Conservation (phyloP, 1,140 invertebrate species). For the Plutomurus gul region DNA sequence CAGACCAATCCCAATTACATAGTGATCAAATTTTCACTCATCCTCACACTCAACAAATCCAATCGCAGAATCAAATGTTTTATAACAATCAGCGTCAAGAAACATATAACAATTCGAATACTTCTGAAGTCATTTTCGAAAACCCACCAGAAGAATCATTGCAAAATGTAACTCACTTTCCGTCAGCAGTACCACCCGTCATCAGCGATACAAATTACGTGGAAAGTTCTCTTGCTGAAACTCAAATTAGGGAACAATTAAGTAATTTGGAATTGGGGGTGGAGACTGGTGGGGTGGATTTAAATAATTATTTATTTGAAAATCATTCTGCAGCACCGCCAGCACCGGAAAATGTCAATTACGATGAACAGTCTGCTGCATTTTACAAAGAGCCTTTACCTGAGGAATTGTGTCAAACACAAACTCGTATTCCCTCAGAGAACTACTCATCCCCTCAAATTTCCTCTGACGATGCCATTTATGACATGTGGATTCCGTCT, state of each 20-base stretch:
- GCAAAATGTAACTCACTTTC: no score
- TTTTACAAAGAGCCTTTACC: no score
- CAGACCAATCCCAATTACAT: neutral
- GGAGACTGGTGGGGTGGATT: neutral
- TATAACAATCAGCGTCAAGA: neutral
- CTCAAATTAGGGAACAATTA: neutral
- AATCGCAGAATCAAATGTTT: no score
- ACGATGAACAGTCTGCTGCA: no score
- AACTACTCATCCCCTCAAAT: neutral
- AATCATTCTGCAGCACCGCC: neutral
- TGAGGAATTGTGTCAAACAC: no score
- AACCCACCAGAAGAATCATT: neutral
- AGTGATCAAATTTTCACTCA: neutral
- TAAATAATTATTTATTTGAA: neutral
- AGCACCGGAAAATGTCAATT: no score
- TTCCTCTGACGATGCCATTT: constrained; percentile 63
- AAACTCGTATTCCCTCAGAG: no score
- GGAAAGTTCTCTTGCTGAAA: neutral
- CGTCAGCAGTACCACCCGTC: no score
- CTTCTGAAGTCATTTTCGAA: neutral
- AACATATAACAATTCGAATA: neutral
- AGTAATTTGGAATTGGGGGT: neutral
- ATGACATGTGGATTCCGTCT: constrained; percentile 77
- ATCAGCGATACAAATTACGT: no score
- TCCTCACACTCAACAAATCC: neutral